Evolutionary conservation across 64 coral and sea anemone genomes (phyloP), one percentile per base, ranked within the genome.

Genomic region (Platygyra sinensis): DNA sequence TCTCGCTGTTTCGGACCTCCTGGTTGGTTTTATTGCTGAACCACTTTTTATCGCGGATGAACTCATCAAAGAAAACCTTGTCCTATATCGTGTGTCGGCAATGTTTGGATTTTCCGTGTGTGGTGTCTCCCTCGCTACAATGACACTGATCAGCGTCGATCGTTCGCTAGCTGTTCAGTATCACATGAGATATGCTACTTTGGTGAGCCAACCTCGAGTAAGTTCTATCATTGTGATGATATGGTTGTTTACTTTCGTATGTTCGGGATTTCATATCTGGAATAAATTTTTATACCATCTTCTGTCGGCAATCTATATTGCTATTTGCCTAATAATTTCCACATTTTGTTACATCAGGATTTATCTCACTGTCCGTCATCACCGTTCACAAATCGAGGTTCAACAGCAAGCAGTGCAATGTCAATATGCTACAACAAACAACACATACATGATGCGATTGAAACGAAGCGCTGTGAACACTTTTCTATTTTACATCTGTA

Each of bases 291-390:
- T 7, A 67, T n/a, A 8, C 24, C 24, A 67, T 24, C 22, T 67
- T n/a, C 19, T 67, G 20, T 67, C 64, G 22, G 64, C 22, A 24
- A 55, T 55, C 20, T 11, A 55, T n/a, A 49, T 20, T 25, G 76
- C 20, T 27, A 55, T 50, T 9, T 78, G 76, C 15, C 42, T 78
- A 15, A 27, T 54, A 25, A 52, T 78, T 3, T 78, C 76, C 4
- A 28, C 76, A 22, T 14, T 78, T 78, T 78, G 42, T 78, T 78
- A 78, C 50, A 29, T 78, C n/a, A 78, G n/a, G 54, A 78, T 78
- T 78, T 78, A 78, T 29, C 50, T 14, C 12, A 55, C 54, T 10
- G 50, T 55, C 13, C 50, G 51, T 27, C 76, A 38, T 7, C 76
- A 78, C 24, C 76, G 27, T 24, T 20, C 19, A 6, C 76, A 78